Evolutionary conservation across 2,797 vertebrate genomes (phyloP).

Genomic region (Sebastes kiyomatsui): DNA sequence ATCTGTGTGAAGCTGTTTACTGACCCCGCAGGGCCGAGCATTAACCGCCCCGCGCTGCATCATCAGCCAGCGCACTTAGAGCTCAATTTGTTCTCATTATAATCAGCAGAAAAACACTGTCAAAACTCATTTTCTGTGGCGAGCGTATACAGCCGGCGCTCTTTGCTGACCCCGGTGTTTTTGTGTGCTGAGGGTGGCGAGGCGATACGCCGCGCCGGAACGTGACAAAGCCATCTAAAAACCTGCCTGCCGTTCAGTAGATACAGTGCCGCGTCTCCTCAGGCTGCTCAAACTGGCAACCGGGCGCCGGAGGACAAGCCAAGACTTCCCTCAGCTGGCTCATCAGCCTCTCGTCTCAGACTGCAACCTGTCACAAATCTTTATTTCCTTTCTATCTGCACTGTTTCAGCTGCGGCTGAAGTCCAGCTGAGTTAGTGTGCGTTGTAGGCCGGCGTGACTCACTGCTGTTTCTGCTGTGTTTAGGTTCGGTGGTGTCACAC

Average conservation of each 20-base stretch:
- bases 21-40: constrained; percentile 41
- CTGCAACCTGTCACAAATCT: neutral
- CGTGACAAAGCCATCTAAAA: constrained; percentile 16
- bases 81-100: constrained; percentile 71
- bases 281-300: neutral
- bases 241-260: neutral
- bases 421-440: neutral
- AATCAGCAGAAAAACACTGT: constrained; percentile 63
- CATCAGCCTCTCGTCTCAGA: neutral
- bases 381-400: neutral
- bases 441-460: neutral
- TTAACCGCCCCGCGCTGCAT: constrained; percentile 37
- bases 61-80: constrained; percentile 54
- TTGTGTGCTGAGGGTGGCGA: neutral
- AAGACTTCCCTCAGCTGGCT: neutral
- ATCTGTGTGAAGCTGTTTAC: constrained; percentile 36
- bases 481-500: constrained; percentile 1
- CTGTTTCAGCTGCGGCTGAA: neutral
- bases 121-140: constrained; percentile 47
- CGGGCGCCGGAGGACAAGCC: neutral
- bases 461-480: constrained; percentile 8
- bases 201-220: neutral
- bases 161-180: constrained; percentile 48
- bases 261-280: neutral
- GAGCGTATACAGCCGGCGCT: constrained; percentile 10